A percentile compares a stretch with the other conserved stretches of the same genome.
Conservation (phyloP, 2,888 invertebrate genomes). For the Eristalis tenax region DNA sequence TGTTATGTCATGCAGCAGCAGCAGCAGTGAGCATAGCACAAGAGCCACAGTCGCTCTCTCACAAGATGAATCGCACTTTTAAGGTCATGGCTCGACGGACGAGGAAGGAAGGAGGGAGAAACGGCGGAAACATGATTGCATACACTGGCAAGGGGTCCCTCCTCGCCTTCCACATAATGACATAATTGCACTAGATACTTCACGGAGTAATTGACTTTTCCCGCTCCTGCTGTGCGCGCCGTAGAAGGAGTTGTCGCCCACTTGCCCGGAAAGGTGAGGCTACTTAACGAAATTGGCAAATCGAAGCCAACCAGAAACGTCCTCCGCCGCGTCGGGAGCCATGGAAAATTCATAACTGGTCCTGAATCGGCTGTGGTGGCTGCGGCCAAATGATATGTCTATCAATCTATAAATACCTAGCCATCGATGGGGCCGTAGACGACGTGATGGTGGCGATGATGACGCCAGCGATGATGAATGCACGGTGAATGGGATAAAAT, state of each 20-base stretch:
- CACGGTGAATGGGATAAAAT: conserved; percentile 63
- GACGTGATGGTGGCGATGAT: conserved; percentile 23
- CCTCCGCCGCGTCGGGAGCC: conserved; percentile 26
- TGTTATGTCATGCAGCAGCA: conserved; percentile 53
- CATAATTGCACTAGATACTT: conserved; percentile 69
- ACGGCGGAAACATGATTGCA: conserved; percentile 5
- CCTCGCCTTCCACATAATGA: conserved; percentile 37
- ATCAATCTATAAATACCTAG: conserved; percentile 68
- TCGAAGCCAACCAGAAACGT: conserved; percentile 64
- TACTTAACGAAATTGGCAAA: conserved; percentile 69
- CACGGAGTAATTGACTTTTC: conserved; percentile 70
- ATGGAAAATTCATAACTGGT: conserved; percentile 65
- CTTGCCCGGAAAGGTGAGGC: conserved; percentile 70
- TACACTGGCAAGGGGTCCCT: background rate
- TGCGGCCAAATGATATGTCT: conserved; percentile 41
- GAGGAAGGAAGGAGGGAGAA: background rate
- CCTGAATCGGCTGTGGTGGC: conserved; percentile 31
- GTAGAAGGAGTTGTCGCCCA: conserved; percentile 60
- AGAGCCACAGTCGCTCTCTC: conserved; percentile 37
- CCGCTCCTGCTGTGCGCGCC: conserved; percentile 42
- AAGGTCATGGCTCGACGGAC: conserved; percentile 64
- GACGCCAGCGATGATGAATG: conserved; percentile 63
- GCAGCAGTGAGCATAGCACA: conserved; percentile 50
- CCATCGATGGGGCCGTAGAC: conserved; percentile 1
- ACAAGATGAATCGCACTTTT: conserved; percentile 69